phyloP scores from a whole-genome alignment of 2,888 invertebrate species.

The Hemistola chrysoprasaria region DNA sequence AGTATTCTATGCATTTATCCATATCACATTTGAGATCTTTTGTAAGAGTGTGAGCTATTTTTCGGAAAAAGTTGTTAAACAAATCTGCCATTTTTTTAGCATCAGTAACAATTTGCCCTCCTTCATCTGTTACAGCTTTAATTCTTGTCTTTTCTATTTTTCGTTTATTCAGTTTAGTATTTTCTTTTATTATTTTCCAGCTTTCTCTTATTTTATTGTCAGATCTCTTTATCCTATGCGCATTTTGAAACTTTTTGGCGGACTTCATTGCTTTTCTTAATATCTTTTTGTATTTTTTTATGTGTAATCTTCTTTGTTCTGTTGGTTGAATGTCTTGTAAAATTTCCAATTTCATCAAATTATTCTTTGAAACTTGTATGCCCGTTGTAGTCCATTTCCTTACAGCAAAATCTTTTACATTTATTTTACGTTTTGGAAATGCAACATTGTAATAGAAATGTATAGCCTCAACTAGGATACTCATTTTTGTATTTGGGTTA shows the following conservation, averaged over 20 bases:
- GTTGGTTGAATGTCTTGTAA: background rate
- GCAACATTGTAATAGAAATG: background rate
- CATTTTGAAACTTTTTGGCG: background rate
- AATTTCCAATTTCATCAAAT: background rate
- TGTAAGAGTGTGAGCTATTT: constrained; percentile 1
- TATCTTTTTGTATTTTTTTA: background rate
- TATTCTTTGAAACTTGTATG: background rate
- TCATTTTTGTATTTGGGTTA: background rate
- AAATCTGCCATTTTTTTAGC: background rate
- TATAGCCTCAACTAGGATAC: background rate
- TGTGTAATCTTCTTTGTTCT: background rate
- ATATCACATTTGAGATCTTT: no score
- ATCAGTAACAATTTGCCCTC: background rate
- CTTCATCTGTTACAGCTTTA: background rate
- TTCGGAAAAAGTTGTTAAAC: constrained; percentile 1
- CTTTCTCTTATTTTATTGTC: background rate
- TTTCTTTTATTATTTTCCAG: constrained; percentile 1
- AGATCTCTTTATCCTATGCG: background rate
- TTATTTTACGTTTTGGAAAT: background rate
- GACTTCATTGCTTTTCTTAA: background rate
- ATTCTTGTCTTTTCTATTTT: background rate
- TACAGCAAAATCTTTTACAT: no score
- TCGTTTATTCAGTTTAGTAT: background rate
- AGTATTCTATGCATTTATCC: no score
- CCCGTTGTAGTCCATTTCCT: background rate